These are phyloP conservation scores for Prunella strophiata DNA, from an alignment of 2,797 vertebrate species.

Conservation along the genomic window DNA sequence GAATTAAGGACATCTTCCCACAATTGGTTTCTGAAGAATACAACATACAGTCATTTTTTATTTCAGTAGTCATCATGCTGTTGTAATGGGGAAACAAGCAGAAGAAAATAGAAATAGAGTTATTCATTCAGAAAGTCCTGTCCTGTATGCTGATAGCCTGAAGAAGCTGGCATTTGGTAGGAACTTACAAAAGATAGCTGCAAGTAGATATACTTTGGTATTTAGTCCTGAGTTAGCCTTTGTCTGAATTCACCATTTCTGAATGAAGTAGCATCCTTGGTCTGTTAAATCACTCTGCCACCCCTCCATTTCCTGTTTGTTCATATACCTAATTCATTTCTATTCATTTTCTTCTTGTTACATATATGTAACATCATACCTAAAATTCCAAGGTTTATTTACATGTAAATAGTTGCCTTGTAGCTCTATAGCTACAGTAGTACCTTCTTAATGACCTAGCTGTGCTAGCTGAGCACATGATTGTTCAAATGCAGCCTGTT, in stretches of 20 bases:
- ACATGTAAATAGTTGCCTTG: background rate
- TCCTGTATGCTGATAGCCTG: background rate
- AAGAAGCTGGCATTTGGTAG: background rate
- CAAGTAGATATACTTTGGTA: rapidly evolving
- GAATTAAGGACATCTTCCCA: background rate
- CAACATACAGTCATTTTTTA: background rate
- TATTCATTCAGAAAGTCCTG: background rate
- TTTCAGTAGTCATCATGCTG: background rate
- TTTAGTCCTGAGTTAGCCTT: background rate
- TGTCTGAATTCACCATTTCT: background rate
- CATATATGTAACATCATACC: background rate
- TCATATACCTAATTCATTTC: background rate
- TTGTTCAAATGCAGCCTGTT: background rate
- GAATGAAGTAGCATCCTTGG: background rate
- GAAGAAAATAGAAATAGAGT: background rate
- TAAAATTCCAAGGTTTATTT: background rate
- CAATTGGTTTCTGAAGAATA: background rate
- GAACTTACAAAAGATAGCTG: background rate
- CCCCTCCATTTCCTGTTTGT: background rate
- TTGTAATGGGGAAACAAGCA: background rate
- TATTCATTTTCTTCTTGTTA: background rate
- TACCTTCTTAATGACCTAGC: background rate
- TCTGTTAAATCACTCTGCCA: background rate
- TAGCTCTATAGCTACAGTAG: background rate
- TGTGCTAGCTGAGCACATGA: background rate